Evolutionary conservation across 2,113 vertebrate genomes (phyloP).

Genomic region (Neogobius melanostomus): DNA sequence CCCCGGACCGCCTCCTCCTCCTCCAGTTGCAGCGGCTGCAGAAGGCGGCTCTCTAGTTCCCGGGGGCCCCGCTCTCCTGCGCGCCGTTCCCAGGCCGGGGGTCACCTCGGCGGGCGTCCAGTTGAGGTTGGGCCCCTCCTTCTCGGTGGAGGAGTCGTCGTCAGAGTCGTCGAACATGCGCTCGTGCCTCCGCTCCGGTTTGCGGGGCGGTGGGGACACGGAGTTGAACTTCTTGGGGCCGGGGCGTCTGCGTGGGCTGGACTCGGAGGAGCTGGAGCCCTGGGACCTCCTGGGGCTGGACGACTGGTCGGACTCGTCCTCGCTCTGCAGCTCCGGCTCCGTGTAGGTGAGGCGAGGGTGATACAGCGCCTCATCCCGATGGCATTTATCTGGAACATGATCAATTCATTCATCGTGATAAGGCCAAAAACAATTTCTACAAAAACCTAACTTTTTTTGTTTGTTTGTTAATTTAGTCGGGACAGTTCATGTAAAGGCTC

Average conservation of each 20-base stretch:
- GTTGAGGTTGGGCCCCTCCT: constrained; percentile 90
- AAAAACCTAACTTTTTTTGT: no score
- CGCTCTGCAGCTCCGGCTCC: constrained; percentile 86
- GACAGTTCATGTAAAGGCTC: no score
- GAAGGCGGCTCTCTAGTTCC: constrained; percentile 79
- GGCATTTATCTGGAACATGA: constrained; percentile 74
- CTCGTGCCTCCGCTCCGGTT: constrained; percentile 73
- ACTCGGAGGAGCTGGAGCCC: constrained; percentile 84
- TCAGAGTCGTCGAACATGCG: constrained; percentile 98
- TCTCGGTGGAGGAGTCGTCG: constrained; percentile 91
- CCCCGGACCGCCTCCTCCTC: constrained; percentile 80
- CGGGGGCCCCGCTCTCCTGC: constrained; percentile 67
- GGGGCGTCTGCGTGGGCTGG: constrained; percentile 67
- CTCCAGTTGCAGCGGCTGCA: constrained; percentile 24
- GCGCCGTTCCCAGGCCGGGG: constrained; percentile 20
- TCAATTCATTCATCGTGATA: no score
- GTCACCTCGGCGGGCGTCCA: constrained; percentile 91
- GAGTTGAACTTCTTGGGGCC: constrained; percentile 69
- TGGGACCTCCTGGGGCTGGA: constrained; percentile 85
- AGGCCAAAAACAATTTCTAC: no score
- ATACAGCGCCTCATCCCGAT: constrained; percentile 87
- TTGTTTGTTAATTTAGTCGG: no score
- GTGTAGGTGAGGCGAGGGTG: constrained; percentile 90
- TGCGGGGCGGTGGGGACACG: constrained; percentile 69
- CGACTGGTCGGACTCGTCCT: constrained; percentile 79